Conservation (phyloP, 2,888 invertebrate species). For the Corythucha ciliata region DNA sequence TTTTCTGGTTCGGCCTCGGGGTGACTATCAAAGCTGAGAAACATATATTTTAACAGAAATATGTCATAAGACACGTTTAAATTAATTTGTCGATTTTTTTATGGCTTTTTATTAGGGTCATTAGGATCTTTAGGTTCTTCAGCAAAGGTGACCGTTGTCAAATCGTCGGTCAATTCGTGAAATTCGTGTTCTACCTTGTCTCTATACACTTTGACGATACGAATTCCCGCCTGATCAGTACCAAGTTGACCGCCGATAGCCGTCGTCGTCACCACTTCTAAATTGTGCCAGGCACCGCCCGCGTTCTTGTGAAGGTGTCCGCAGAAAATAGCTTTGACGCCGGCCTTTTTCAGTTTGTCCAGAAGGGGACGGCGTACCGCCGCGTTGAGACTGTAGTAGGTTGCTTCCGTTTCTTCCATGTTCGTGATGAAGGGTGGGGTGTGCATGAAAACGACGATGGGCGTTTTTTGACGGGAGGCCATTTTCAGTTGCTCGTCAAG, state of each 20-base stretch:
- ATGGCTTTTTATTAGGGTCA: too few species aligned
- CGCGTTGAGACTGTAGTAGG: constrained; percentile 41
- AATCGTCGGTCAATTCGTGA: too few species aligned
- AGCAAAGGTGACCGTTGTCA: too few species aligned
- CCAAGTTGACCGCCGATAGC: constrained; percentile 45
- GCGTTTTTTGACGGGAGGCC: constrained; percentile 11
- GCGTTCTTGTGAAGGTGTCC: constrained; percentile 47
- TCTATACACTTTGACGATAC: constrained; percentile 44
- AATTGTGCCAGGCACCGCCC: constrained; percentile 41
- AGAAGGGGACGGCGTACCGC: constrained; percentile 39
- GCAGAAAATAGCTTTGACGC: constrained; percentile 44
- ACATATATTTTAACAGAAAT: too few species aligned
- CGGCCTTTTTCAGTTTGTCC: constrained; percentile 41
- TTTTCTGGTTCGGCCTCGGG: too few species aligned
- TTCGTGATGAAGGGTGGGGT: constrained; percentile 43
- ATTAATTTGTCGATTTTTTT: too few species aligned
- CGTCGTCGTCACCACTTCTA: constrained; percentile 44
- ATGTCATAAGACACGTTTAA: too few species aligned
- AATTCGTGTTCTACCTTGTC: too few species aligned
- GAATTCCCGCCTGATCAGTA: constrained; percentile 41
- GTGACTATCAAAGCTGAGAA: too few species aligned
- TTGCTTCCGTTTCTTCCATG: constrained; percentile 39
- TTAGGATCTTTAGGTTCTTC: too few species aligned
- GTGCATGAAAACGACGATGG: constrained; percentile 43
- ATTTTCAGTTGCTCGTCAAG: constrained; percentile 41